Percentiles rank a stretch among this genome's conserved stretches.
phyloP scores from a whole-genome alignment of 2,797 vertebrate genomes.

The Hippopotamyrus pictus region DNA sequence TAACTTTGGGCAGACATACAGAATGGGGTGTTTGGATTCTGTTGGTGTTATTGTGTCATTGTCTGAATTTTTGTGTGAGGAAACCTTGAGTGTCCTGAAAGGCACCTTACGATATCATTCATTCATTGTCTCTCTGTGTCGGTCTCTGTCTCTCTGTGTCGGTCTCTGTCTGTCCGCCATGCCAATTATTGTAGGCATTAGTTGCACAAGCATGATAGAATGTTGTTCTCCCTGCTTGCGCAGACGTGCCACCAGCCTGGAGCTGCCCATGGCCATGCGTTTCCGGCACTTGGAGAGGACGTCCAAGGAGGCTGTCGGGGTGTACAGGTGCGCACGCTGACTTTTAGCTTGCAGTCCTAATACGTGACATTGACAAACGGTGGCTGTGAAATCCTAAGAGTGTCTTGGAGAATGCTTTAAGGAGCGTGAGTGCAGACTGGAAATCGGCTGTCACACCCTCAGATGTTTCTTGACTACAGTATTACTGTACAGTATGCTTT shows the following conservation, averaged over 20 bases:
- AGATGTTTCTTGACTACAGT: background rate
- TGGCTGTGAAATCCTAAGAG: background rate
- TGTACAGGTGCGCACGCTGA: conserved; percentile 69
- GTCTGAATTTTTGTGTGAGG: background rate
- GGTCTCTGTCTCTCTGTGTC: too few species aligned
- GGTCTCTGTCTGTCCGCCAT: background rate
- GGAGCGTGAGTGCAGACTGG: background rate
- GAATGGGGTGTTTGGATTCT: background rate
- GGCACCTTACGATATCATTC: background rate
- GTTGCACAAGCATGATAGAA: background rate
- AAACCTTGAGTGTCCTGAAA: background rate
- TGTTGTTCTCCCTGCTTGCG: background rate
- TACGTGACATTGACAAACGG: background rate
- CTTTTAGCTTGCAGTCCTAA: background rate
- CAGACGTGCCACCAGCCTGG: conserved; percentile 82
- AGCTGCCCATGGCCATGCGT: conserved; percentile 91
- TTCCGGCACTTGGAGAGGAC: conserved; percentile 86
- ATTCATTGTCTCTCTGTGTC: background rate
- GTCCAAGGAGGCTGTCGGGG: conserved; percentile 89
- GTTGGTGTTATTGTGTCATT: background rate
- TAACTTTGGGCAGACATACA: background rate
- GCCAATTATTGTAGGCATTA: background rate
- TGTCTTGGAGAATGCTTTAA: background rate
- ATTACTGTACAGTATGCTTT: background rate
- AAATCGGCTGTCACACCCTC: background rate